A percentile compares a stretch with the other conserved stretches of the same genome.
Conservation (phyloP, 2,113 vertebrate genomes). For the Diadophis punctatus region DNA sequence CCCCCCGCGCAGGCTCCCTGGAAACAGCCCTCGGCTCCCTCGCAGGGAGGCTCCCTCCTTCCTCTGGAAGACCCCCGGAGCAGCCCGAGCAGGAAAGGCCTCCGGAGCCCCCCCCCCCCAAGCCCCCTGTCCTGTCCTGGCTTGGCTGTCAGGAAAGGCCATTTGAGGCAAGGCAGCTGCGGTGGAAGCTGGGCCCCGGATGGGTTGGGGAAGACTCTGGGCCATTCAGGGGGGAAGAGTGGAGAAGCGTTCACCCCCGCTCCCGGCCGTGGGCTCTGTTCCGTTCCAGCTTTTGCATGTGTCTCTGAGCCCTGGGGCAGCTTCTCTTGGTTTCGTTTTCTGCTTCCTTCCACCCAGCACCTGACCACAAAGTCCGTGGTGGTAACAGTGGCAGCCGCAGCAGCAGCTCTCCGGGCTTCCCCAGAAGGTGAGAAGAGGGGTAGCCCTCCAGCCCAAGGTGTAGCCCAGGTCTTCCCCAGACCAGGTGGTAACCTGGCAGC, state of each 20-base stretch:
- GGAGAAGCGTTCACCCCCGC: too few species aligned
- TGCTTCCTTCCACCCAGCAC: neutral
- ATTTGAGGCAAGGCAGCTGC: neutral
- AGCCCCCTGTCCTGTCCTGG: neutral
- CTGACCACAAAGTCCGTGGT: neutral
- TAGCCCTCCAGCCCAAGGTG: neutral
- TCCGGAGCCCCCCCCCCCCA: too few species aligned
- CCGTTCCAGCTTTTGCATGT: neutral
- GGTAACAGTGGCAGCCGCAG: neutral
- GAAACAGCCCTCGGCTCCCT: too few species aligned
- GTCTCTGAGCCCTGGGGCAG: neutral
- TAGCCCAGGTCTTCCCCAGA: too few species aligned
- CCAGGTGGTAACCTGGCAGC: too few species aligned
- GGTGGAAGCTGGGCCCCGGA: too few species aligned
- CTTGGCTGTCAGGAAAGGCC: neutral
- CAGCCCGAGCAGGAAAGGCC: too few species aligned
- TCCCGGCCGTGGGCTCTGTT: neutral
- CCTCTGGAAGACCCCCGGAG: too few species aligned
- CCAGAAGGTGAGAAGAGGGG: neutral
- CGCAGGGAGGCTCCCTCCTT: neutral
- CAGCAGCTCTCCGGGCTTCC: neutral
- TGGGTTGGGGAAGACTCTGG: neutral
- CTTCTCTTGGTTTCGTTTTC: neutral
- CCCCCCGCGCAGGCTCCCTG: too few species aligned
- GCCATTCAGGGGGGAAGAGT: too few species aligned